Conservation (phyloP, 2,113 vertebrate species). For the Castor canadensis region DNA sequence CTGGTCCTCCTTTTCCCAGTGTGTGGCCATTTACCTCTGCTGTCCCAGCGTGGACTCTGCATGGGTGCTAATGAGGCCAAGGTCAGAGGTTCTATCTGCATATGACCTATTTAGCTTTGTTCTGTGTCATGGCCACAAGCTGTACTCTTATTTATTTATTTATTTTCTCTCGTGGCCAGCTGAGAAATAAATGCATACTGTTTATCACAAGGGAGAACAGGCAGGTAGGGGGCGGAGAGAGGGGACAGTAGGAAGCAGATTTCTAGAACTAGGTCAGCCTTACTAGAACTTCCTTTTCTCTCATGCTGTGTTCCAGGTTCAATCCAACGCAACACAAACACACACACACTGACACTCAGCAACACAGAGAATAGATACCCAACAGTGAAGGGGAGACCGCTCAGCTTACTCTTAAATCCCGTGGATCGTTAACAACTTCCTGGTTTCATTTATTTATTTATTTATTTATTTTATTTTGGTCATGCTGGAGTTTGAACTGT, state of each 20-base stretch:
- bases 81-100: constrained; percentile 53
- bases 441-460: too few relatives aligned
- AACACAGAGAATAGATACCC: background rate
- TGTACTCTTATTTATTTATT: too few relatives aligned
- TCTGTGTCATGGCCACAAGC: constrained; percentile 19
- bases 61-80: constrained; percentile 47
- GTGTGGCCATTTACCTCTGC: background rate
- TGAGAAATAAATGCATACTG: constrained; percentile 10
- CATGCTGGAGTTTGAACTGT: too few relatives aligned
- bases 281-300: background rate
- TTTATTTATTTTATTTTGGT: too few relatives aligned
- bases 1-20: background rate
- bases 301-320: background rate
- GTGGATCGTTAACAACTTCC: background rate
- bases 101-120: constrained; percentile 66
- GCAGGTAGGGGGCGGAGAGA: too few relatives aligned
- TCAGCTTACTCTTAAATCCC: too few relatives aligned
- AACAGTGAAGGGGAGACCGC: background rate
- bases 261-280: background rate
- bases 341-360: background rate
- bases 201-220: too few relatives aligned
- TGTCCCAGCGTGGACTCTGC: background rate
- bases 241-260: background rate
- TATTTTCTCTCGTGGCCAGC: background rate
- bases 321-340: background rate